A percentile compares a stretch with the other conserved stretches of the same genome.
These are phyloP conservation scores for Drosophila subquinaria DNA, from an alignment of 2,888 invertebrate species.

Conservation along the genomic window DNA sequence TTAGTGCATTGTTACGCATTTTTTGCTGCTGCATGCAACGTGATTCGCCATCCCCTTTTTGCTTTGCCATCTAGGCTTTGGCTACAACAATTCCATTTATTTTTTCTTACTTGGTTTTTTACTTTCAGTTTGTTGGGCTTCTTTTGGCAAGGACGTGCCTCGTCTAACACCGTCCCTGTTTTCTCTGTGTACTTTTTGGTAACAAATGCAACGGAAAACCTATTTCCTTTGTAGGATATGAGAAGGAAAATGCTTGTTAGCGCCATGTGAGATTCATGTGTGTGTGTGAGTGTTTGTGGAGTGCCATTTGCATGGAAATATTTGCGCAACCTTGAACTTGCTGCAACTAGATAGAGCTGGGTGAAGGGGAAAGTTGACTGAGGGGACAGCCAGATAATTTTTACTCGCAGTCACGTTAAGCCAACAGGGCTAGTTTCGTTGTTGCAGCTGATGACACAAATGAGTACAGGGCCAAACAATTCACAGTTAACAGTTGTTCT, in stretches of 20 bases:
- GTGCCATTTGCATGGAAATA: constrained; percentile 45
- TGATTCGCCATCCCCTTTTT: constrained; percentile 39
- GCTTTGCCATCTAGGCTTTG: constrained; percentile 1
- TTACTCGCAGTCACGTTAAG: constrained; percentile 41
- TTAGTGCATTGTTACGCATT: constrained; percentile 66
- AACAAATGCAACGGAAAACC: constrained; percentile 76
- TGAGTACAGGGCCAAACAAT: constrained; percentile 51
- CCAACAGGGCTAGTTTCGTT: constrained; percentile 66
- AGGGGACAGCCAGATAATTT: constrained; percentile 16
- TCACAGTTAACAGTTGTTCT: constrained; percentile 46
- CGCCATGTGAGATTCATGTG: constrained; percentile 33
- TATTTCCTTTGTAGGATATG: constrained; percentile 74
- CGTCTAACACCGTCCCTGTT: neutral
- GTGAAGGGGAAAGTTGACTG: neutral
- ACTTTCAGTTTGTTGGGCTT: constrained; percentile 5
- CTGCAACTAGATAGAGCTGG: constrained; percentile 24
- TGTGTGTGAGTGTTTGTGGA: constrained; percentile 12
- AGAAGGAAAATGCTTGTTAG: constrained; percentile 77
- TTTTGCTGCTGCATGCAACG: constrained; percentile 40
- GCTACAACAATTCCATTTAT: constrained; percentile 4
- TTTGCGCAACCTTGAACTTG: constrained; percentile 72
- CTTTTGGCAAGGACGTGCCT: constrained; percentile 26
- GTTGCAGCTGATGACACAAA: constrained; percentile 52
- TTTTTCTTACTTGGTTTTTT: neutral
- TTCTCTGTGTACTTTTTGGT: constrained; percentile 33